Percentiles rank a stretch among this genome's conserved stretches.
phyloP scores from a whole-genome alignment of 92 coral and sea anemone genomes.

The Heliopora coerulea region DNA sequence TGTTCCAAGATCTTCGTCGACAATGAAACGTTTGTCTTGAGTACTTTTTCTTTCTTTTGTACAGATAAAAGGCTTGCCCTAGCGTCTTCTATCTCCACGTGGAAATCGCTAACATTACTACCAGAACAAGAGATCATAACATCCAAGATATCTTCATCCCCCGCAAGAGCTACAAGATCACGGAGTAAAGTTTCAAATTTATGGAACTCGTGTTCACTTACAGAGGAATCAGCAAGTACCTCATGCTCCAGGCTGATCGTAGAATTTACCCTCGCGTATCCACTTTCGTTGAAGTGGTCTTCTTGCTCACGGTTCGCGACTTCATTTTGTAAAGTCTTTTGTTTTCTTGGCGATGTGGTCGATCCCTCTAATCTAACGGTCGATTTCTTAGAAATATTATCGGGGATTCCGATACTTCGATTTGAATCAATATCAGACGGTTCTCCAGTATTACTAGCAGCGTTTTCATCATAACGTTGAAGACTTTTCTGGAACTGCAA shows the following conservation, averaged over 20 bases:
- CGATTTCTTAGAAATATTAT: background rate
- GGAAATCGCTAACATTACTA: slow-evolving; percentile 2
- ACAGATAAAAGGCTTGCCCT: slow-evolving; percentile 33
- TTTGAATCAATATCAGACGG: background rate
- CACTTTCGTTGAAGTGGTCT: background rate
- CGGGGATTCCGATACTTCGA: background rate
- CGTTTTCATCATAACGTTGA: background rate
- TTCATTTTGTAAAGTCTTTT: background rate
- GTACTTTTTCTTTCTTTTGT: slow-evolving; percentile 22
- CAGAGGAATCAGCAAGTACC: background rate
- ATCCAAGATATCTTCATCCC: slow-evolving; percentile 24
- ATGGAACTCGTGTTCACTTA: slow-evolving; percentile 37
- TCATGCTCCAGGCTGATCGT: background rate
- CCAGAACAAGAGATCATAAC: slow-evolving; percentile 31
- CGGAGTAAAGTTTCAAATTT: slow-evolving; percentile 45
- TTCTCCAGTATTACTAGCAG: background rate
- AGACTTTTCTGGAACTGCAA: background rate
- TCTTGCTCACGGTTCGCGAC: background rate
- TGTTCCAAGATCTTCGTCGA: slow-evolving; percentile 17
- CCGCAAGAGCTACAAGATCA: slow-evolving; percentile 39
- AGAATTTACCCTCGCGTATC: background rate
- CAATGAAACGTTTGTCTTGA: slow-evolving; percentile 15
- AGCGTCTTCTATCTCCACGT: slow-evolving; percentile 15
- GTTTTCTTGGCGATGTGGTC: slow-evolving; percentile 12
- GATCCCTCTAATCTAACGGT: slow-evolving; percentile 22